Base-by-base conservation (phyloP, 2,113 vertebrate species). In the Protobothrops flavoviridis region DNA sequence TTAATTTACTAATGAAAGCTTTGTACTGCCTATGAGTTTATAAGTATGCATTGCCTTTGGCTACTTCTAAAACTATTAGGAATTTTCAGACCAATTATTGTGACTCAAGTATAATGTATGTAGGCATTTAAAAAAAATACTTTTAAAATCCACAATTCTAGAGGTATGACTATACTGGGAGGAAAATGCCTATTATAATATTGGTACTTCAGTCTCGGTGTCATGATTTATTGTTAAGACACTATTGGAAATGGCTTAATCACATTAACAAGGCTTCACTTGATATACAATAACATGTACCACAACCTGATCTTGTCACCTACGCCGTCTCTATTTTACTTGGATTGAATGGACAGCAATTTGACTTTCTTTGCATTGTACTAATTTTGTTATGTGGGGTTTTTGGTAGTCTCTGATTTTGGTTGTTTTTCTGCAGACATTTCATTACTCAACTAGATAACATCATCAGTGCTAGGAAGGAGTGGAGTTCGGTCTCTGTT, bases 1-100 rank as follows among this genome's bases (percentile, higher is more conserved):
- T 97, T 98, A 98, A 97, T 98, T 97, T 95, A 96, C 45, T 94
- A 64, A 95, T 95, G 94, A 94, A 95, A 96, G 95, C 90, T 94
- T 95, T 95, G 26, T 11, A 95, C 74, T 87, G 91, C 85, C 94
- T 93, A 94, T 95, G 86, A 1, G 43, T 69, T 21, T 33, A 7
- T 55, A 94, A 24, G 48, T 7, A 7, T 39, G 10, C 13, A 24
- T 20, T 61, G 93, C 33, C 69, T 0, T 64, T 91, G 56, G 89
- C 0, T 88, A 26, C 45, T 55, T 74, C 12, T 95, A 93, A 90
- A 96, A 95, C 92, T 91, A 90, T 39, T 91, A 87, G 85, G 91
- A 74, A 45, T 95, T 93, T 94, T 89, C 93, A 93, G 61, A 89
- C 45, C 64, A 94, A 91, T 94, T 96, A 96, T 95, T 94, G 93